phyloP scores from a whole-genome alignment of 2,888 invertebrate genomes.

The Sesamia inferens region DNA sequence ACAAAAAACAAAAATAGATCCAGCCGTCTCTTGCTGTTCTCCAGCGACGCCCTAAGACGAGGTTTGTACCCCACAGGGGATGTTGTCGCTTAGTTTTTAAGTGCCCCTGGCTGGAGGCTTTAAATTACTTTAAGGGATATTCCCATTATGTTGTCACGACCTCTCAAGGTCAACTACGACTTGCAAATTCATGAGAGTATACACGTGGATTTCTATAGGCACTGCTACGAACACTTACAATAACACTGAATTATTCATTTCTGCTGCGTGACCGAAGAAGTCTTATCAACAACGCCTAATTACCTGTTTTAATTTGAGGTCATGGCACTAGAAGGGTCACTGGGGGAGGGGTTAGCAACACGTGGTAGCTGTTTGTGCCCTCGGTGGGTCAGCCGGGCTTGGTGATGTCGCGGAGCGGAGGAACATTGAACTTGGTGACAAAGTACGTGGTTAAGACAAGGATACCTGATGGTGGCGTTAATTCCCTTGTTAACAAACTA shows the following conservation, averaged over 20 bases:
- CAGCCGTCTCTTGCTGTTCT: too few relatives aligned
- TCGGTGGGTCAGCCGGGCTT: conserved; percentile 43
- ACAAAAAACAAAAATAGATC: too few relatives aligned
- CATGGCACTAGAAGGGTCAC: conserved; percentile 8
- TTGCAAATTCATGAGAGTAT: background rate
- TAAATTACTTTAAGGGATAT: too few relatives aligned
- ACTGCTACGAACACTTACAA: conserved; percentile 22
- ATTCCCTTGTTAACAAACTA: too few relatives aligned
- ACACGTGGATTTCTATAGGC: background rate
- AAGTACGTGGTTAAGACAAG: conserved; percentile 22
- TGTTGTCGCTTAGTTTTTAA: too few relatives aligned
- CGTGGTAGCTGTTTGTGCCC: conserved; percentile 46
- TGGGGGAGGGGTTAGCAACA: conserved; percentile 18
- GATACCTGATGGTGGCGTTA: background rate
- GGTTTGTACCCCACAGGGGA: too few relatives aligned
- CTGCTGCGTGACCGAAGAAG: conserved; percentile 39
- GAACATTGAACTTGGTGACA: conserved; percentile 51
- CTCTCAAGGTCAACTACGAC: too few relatives aligned
- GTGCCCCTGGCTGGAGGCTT: too few relatives aligned
- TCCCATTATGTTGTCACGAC: too few relatives aligned
- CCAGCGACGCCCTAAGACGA: too few relatives aligned
- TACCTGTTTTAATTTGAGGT: conserved; percentile 49
- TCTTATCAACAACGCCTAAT: conserved; percentile 44
- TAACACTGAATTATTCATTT: conserved; percentile 8
- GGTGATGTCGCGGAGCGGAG: background rate